Percentiles rank a stretch among this genome's conserved stretches.
These are phyloP conservation scores for Cosmopolites sordidus DNA, from an alignment of 2,888 invertebrate genomes.

Conservation along the genomic window DNA sequence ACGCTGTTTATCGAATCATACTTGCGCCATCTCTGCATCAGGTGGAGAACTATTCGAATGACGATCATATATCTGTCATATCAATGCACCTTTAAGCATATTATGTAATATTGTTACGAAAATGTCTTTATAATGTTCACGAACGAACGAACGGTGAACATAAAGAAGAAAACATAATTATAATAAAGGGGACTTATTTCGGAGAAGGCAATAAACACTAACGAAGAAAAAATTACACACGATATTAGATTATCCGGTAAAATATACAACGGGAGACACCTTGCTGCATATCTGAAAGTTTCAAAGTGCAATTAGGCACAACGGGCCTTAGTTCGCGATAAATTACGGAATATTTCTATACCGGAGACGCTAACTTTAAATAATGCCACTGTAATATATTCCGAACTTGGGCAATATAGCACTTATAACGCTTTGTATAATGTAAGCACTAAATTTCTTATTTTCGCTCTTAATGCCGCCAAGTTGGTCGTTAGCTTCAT, in stretches of 20 bases:
- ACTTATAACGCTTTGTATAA: slow-evolving; percentile 30
- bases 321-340: slow-evolving; percentile 42
- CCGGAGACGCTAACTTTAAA: slow-evolving; percentile 41
- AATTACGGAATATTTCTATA: slow-evolving; percentile 46
- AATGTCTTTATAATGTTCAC: no score
- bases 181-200: slow-evolving; percentile 10
- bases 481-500: no score
- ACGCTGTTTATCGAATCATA: no score
- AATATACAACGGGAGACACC: slow-evolving; percentile 25
- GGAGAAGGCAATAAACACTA: background rate
- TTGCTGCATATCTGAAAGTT: slow-evolving; percentile 31
- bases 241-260: no score
- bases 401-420: slow-evolving; percentile 47
- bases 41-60: no score
- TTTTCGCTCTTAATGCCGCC: background rate
- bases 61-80: no score
- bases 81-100: no score
- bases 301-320: slow-evolving; percentile 46
- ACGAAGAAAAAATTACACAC: slow-evolving; percentile 10
- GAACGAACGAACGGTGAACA: no score
- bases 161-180: background rate
- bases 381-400: slow-evolving; percentile 44
- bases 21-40: no score
- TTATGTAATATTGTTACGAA: no score
- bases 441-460: slow-evolving; percentile 13